These are phyloP conservation scores for Vicugna pacos DNA, from an alignment of 2,113 vertebrate genomes.

Conservation along the genomic window DNA sequence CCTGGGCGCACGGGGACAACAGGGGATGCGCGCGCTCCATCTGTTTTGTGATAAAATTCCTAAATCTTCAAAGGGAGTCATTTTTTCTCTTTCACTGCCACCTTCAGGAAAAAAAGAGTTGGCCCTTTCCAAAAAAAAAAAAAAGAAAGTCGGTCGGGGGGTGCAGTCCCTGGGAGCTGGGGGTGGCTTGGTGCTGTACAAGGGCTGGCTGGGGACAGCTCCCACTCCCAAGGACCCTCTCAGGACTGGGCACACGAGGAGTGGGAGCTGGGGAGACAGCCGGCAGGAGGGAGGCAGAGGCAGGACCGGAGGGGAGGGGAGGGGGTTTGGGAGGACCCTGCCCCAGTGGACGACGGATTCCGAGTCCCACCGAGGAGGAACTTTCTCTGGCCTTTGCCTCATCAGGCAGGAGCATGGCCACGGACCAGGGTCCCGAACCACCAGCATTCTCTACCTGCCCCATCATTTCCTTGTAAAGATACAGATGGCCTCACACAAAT, in stretches of 20 bases:
- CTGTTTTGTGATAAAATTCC: constrained; percentile 88
- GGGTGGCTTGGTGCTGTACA: neutral
- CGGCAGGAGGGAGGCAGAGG: neutral
- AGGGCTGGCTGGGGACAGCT: constrained; percentile 38
- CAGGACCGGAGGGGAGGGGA: neutral
- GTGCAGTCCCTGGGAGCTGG: neutral
- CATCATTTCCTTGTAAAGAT: constrained; percentile 82
- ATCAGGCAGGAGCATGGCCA: neutral
- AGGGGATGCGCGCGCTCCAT: constrained; percentile 83
- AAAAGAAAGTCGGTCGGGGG: neutral
- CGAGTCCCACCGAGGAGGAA: constrained; percentile 69
- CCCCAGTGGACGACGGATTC: neutral
- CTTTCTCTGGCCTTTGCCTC: constrained; percentile 68
- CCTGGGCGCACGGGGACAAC: constrained; percentile 82
- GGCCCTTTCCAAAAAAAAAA: constrained; percentile 8
- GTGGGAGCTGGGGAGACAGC: rapidly evolving
- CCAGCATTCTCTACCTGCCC: constrained; percentile 58
- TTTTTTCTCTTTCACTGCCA: constrained; percentile 90
- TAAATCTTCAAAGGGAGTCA: constrained; percentile 83
- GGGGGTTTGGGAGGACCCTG: constrained; percentile 72
- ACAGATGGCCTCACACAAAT: constrained; percentile 72
- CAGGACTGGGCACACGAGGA: constrained; percentile 36
- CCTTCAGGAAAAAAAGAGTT: constrained; percentile 88
- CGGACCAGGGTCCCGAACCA: constrained; percentile 57
- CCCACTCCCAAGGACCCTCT: neutral